Evolutionary conservation across 2,888 invertebrate species (phyloP).

Genomic region (Himalopsyche kuldschensis): DNA sequence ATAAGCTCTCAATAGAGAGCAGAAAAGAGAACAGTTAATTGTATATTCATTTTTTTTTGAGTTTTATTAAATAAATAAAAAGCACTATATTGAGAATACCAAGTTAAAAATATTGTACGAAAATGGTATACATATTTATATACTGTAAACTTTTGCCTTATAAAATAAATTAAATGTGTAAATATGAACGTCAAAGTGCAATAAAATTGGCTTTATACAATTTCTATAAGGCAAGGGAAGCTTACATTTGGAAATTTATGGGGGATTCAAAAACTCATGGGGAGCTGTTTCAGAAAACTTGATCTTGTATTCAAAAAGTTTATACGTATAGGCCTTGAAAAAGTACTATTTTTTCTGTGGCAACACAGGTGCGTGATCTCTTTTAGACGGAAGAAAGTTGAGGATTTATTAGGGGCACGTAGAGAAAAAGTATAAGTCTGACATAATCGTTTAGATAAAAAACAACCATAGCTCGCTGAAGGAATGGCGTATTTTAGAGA

Average conservation of each 20-base stretch:
- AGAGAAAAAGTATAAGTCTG: conserved; percentile 39
- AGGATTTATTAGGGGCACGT: conserved; percentile 39
- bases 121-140: too few relatives aligned
- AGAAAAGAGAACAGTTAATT: too few relatives aligned
- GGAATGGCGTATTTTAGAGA: conserved; percentile 22
- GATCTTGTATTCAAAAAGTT: conserved; percentile 37
- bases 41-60: too few relatives aligned
- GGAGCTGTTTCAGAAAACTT: conserved; percentile 31
- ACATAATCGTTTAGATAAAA: conserved; percentile 40
- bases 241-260: conserved; percentile 13
- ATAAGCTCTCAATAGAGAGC: too few relatives aligned
- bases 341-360: conserved; percentile 27
- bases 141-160: too few relatives aligned
- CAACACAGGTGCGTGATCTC: conserved; percentile 39
- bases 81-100: too few relatives aligned
- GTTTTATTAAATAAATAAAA: too few relatives aligned
- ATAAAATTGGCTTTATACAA: not conserved
- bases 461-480: conserved; percentile 20
- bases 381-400: conserved; percentile 33
- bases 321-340: conserved; percentile 10
- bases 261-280: conserved; percentile 15
- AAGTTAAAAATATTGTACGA: too few relatives aligned
- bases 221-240: not conserved
- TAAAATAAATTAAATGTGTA: too few relatives aligned
- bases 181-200: not conserved